Base-by-base conservation (phyloP, 35 echinoderm and acorn worm species). In the Ophioderma brevispina region DNA sequence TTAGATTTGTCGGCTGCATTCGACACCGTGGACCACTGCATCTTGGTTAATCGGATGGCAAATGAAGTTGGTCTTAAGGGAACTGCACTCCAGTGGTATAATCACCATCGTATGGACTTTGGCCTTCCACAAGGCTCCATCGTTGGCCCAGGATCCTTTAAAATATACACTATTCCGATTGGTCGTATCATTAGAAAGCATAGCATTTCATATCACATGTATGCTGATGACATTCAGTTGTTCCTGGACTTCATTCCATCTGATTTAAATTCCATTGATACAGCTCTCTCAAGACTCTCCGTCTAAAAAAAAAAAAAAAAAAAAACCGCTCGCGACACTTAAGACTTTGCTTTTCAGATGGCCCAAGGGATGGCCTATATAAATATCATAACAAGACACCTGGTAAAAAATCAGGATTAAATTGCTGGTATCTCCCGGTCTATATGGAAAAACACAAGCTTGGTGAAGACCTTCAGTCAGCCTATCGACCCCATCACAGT, bases 51-150 rank as follows among this genome's bases (percentile, higher is more conserved):
- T 13, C 14, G 76, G 76, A 77, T 35, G 25, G 76, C 76, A n/a
- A 52, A 52, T 52, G 46, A 52, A 52, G 46, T 52, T 52, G 46
- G 46, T 11, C 46, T 52, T 52, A 52, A 21, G 8, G 46, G 46
- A 52, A 52, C 46, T 52, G 46, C 46, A 8, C 21, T 52, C 8
- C 8, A 52, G 8, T 52, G 46, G 46, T 52, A 11, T 52, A 52
- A 52, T 21, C 46, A 52, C 8, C 46, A 52, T 52, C 46, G 77
- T 18, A 79, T 79, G 77, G 34, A 64, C 1, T 86, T 17, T 36
- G 84, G 56, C 31, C 40, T 86, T 32, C 63, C 84, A 37, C 84
- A 86, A 86, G 84, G 84, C 42, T 86, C 84, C 13, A 55, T 86
- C 10, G 56, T 86, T 37, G 84, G 84, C 23, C 84, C 84, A 38